Evolutionary conservation across 2,797 vertebrate species (phyloP).

Genomic region (Melanotaenia pygmaea): DNA sequence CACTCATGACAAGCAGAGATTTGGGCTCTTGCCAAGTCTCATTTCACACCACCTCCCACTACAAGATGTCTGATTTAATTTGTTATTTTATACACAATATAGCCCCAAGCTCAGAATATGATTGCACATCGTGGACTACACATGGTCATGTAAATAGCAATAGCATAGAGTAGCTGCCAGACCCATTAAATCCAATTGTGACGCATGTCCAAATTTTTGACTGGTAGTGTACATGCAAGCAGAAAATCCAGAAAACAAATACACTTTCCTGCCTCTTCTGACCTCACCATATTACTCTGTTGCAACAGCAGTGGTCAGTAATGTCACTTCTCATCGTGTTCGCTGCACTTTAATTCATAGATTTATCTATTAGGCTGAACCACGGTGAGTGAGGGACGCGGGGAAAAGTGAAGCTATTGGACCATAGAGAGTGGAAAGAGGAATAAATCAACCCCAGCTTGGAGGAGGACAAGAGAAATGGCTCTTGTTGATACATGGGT

Average conservation of each 20-base stretch:
- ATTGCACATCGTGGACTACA: background rate
- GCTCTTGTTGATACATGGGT: slow-evolving; percentile 50
- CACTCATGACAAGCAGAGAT: slow-evolving; percentile 32
- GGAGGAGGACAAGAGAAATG: slow-evolving; percentile 54
- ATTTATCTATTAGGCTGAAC: slow-evolving; percentile 17
- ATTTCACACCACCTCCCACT: slow-evolving; percentile 30
- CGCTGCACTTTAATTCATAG: background rate
- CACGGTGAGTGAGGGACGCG: slow-evolving; percentile 19
- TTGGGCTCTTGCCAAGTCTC: slow-evolving; percentile 19
- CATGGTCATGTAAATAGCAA: background rate
- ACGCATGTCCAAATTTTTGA: no score
- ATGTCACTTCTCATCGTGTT: slow-evolving; percentile 1
- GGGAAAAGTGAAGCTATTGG: background rate
- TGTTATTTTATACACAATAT: slow-evolving; percentile 37
- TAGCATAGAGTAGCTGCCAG: background rate
- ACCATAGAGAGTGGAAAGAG: background rate
- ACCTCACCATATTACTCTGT: background rate
- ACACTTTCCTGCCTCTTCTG: background rate
- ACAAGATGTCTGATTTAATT: slow-evolving; percentile 32
- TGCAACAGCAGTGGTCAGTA: background rate
- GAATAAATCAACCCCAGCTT: slow-evolving; percentile 42
- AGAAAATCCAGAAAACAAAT: no score
- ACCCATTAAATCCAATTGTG: no score
- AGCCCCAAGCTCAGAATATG: background rate
- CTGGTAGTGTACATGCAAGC: no score